Evolutionary conservation across 2,113 vertebrate genomes (phyloP).

Genomic region (Equus przewalskii): DNA sequence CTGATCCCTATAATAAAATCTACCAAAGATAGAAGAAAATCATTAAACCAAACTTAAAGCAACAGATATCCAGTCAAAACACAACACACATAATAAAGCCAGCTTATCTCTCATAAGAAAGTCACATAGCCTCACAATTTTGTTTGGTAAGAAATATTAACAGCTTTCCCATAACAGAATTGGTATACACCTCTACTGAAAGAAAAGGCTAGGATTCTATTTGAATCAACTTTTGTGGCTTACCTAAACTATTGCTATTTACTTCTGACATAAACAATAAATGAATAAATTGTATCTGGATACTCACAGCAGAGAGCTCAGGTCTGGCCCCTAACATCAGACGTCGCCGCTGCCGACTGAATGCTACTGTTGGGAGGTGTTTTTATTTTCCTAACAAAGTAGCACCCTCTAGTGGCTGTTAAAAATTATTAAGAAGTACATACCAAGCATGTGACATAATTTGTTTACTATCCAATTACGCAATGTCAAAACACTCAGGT

Average conservation of each 20-base stretch:
- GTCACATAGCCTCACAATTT: constrained; percentile 64
- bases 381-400: constrained; percentile 80
- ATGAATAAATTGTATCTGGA: constrained; percentile 72
- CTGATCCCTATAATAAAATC: constrained; percentile 39
- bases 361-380: constrained; percentile 30
- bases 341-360: constrained; percentile 73
- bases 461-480: constrained; percentile 80
- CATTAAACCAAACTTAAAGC: constrained; percentile 53
- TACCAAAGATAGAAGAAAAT: constrained; percentile 45
- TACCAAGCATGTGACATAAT: constrained; percentile 71
- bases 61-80: constrained; percentile 43
- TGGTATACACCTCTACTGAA: constrained; percentile 11
- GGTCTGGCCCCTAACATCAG: constrained; percentile 73
- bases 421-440: background rate
- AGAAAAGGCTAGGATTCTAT: constrained; percentile 46
- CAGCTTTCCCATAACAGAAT: constrained; percentile 49
- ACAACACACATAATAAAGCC: background rate
- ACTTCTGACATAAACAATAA: constrained; percentile 65
- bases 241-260: constrained; percentile 68
- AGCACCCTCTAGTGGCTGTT: constrained; percentile 80
- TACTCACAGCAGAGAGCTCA: constrained; percentile 78
- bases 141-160: constrained; percentile 71
- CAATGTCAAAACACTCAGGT: constrained; percentile 61
- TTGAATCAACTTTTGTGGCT: constrained; percentile 73
- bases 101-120: constrained; percentile 68